These are phyloP conservation scores for Erebia ligea DNA, from an alignment of 2,888 invertebrate genomes.

Conservation along the genomic window DNA sequence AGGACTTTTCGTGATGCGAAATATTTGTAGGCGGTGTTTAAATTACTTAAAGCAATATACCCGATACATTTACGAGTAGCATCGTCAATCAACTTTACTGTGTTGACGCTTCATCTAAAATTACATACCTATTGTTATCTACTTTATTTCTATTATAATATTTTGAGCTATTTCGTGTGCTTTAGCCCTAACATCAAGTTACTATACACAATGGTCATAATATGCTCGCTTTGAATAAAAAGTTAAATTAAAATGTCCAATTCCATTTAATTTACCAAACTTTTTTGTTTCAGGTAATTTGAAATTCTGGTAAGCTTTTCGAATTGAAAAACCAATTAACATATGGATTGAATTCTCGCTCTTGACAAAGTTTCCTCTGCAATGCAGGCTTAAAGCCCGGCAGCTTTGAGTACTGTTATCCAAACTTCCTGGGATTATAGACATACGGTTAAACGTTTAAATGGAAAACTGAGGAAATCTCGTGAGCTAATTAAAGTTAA, in stretches of 20 bases:
- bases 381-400: conserved; percentile 26
- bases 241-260: not conserved
- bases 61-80: no score
- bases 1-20: no score
- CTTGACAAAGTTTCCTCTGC: conserved; percentile 24
- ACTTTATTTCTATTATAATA: no score
- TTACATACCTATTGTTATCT: no score
- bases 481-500: conserved; percentile 19
- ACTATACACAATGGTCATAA: not conserved
- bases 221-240: not conserved
- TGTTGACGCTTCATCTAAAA: no score
- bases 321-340: conserved; percentile 20
- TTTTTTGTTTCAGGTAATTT: conserved; percentile 8
- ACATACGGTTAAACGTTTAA: conserved; percentile 18
- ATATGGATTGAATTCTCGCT: conserved; percentile 23
- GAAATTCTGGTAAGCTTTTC: conserved; percentile 2
- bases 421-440: conserved; percentile 21
- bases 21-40: no score
- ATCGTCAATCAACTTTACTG: no score
- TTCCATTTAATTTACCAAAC: not conserved
- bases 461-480: conserved; percentile 16
- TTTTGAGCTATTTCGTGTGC: no score
- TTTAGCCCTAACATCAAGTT: no score
- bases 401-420: conserved; percentile 20
- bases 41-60: no score